A percentile compares a stretch with the other conserved stretches of the same genome.
phyloP scores from a whole-genome alignment of 1,140 invertebrate species.

The Theocolax elegans region DNA sequence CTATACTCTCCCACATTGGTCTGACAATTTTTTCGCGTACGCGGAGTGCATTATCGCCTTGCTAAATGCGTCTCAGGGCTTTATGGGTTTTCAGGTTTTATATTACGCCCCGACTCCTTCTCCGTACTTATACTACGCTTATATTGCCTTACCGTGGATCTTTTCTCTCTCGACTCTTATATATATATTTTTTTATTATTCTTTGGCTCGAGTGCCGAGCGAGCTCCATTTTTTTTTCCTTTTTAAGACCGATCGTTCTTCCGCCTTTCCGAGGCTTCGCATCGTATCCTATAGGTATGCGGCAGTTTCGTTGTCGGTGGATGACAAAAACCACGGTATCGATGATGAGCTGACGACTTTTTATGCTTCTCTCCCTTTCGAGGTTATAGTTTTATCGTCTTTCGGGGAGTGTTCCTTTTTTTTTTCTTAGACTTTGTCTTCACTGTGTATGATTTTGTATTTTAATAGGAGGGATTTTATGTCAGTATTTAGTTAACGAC shows the following conservation, averaged over 20 bases:
- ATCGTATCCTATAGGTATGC: neutral
- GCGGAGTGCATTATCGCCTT: neutral
- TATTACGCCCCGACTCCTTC: conserved; percentile 13
- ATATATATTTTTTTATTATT: too few relatives aligned
- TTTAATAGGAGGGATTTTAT: too few relatives aligned
- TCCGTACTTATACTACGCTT: neutral
- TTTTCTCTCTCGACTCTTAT: neutral
- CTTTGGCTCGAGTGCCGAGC: too few relatives aligned
- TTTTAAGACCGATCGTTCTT: conserved; percentile 12
- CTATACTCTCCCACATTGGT: conserved; percentile 26
- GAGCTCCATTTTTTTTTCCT: neutral
- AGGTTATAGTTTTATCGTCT: too few relatives aligned
- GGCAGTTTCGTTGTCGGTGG: neutral
- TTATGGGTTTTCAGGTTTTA: conserved; percentile 39
- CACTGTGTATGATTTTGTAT: too few relatives aligned
- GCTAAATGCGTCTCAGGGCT: conserved; percentile 23
- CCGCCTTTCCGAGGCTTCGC: conserved; percentile 21
- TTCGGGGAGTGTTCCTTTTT: too few relatives aligned
- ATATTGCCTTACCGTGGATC: neutral
- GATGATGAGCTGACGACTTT: neutral
- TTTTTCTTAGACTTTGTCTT: too few relatives aligned
- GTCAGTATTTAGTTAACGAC: too few relatives aligned
- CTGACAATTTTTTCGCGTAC: neutral
- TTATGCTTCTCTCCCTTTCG: neutral
- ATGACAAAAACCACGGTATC: neutral